Percentiles rank a stretch among this genome's conserved stretches.
These are phyloP conservation scores for Eumaeus atala DNA, from an alignment of 1,140 invertebrate species.

Conservation along the genomic window DNA sequence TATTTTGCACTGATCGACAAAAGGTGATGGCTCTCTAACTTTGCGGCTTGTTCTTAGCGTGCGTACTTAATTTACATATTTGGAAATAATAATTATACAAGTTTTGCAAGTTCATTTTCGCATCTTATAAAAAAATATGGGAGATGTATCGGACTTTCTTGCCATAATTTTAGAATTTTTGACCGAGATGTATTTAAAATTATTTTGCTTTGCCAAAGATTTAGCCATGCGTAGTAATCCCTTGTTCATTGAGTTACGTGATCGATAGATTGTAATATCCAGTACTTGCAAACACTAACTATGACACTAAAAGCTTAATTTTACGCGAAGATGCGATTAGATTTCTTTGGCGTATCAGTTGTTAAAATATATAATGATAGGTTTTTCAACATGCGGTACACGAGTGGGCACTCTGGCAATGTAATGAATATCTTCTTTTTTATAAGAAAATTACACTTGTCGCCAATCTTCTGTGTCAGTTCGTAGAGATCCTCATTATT, in stretches of 20 bases:
- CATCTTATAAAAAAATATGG: slow-evolving; percentile 14
- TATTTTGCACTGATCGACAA: background rate
- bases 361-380: slow-evolving; percentile 10
- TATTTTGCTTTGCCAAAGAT: slow-evolving; percentile 8
- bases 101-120: slow-evolving; percentile 16
- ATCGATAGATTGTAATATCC: slow-evolving; percentile 12
- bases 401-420: slow-evolving; percentile 3
- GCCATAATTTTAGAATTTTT: slow-evolving; percentile 19
- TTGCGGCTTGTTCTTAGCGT: background rate
- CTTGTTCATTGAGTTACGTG: slow-evolving; percentile 15
- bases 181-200: slow-evolving; percentile 20
- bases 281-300: background rate
- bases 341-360: slow-evolving; percentile 13
- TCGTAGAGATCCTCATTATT: too few relatives aligned
- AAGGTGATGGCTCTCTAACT: background rate
- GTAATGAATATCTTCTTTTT: slow-evolving; percentile 5
- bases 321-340: slow-evolving; percentile 3
- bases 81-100: background rate
- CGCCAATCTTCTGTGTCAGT: background rate
- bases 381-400: slow-evolving; percentile 1
- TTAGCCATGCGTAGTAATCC: slow-evolving; percentile 10
- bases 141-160: slow-evolving; percentile 13
- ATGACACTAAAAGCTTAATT: background rate
- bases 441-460: background rate
- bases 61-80: background rate